Conservation (phyloP, 2,113 vertebrate genomes). For the Spea bombifrons region DNA sequence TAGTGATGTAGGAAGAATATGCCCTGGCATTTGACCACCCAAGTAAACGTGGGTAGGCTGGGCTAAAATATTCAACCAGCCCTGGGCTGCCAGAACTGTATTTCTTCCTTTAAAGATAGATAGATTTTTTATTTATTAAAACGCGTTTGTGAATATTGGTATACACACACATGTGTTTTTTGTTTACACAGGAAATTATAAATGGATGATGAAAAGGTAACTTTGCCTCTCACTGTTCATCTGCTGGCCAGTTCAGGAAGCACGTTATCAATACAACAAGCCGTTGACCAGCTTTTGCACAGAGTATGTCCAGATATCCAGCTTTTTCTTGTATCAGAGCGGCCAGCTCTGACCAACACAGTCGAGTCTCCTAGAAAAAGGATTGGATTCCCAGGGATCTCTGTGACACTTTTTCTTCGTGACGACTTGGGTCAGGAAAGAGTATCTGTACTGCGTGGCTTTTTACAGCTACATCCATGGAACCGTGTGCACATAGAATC, state of each 20-base stretch:
- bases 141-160: no score
- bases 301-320: conserved; percentile 74
- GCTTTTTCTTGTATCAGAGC: conserved; percentile 86
- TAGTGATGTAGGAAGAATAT: no score
- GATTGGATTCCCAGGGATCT: conserved; percentile 76
- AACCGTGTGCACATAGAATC: conserved; percentile 69
- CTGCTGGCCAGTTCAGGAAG: conserved; percentile 78
- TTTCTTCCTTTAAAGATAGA: no score
- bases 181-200: conserved; percentile 50
- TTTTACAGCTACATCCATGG: conserved; percentile 84
- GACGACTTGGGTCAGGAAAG: conserved; percentile 79
- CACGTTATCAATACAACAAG: conserved; percentile 75
- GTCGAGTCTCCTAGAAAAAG: conserved; percentile 53
- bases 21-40: no score
- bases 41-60: no score
- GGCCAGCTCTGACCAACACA: conserved; percentile 62
- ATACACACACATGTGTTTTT: conserved; percentile 2
- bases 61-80: no score
- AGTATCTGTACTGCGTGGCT: conserved; percentile 76
- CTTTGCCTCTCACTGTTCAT: conserved; percentile 76
- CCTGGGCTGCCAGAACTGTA: no score
- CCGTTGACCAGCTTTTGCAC: conserved; percentile 75
- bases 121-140: no score
- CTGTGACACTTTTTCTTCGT: conserved; percentile 82
- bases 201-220: conserved; percentile 59